Percentiles rank a stretch among this genome's conserved stretches.
These are phyloP conservation scores for Coregonus clupeaformis DNA, from an alignment of 2,113 vertebrate genomes.

Conservation along the genomic window DNA sequence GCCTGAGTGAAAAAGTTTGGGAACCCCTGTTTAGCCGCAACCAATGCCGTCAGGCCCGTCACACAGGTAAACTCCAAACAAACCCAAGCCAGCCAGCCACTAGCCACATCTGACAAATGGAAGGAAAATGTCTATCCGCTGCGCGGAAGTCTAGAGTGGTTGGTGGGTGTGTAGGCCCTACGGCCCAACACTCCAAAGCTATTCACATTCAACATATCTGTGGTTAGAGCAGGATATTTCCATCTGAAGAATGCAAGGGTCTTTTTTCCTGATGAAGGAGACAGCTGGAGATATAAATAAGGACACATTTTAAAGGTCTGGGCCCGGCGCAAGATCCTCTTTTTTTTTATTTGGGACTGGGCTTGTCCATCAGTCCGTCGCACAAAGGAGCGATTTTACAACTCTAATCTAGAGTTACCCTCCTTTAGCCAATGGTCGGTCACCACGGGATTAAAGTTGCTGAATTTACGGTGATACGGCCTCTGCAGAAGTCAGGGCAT, in stretches of 20 bases:
- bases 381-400: constrained; percentile 62
- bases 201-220: constrained; percentile 72
- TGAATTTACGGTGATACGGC: too few relatives aligned
- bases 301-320: constrained; percentile 69
- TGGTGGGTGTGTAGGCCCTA: constrained; percentile 34
- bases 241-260: constrained; percentile 73
- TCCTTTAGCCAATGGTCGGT: background rate
- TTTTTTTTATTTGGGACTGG: constrained; percentile 54
- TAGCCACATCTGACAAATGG: background rate
- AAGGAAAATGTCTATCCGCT: constrained; percentile 9
- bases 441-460: background rate
- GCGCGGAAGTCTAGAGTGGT: constrained; percentile 7
- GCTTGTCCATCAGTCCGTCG: constrained; percentile 8
- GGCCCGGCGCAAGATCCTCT: constrained; percentile 65
- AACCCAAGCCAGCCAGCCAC: background rate
- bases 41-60: background rate
- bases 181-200: constrained; percentile 31
- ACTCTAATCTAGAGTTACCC: constrained; percentile 44
- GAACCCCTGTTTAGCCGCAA: too few relatives aligned
- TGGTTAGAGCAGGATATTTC: constrained; percentile 77
- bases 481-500: too few relatives aligned
- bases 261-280: constrained; percentile 71
- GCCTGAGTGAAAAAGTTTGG: too few relatives aligned
- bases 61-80: constrained; percentile 5
- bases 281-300: constrained; percentile 83